Conservation (phyloP, 2,888 invertebrate genomes). For the Papilio elwesi region DNA sequence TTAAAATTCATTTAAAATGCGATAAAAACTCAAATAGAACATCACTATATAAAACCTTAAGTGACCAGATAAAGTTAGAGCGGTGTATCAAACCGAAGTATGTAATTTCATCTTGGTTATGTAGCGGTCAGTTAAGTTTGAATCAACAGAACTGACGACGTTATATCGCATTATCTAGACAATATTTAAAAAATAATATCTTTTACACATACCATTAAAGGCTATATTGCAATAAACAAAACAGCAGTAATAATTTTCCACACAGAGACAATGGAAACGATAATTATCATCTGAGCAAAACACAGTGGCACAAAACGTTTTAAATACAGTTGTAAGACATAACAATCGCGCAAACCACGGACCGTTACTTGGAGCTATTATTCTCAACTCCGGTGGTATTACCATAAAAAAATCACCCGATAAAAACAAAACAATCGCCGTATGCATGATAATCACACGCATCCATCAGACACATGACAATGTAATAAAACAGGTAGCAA, state of each 20-base stretch:
- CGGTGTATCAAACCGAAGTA: constrained; percentile 15
- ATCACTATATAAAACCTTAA: constrained; percentile 16
- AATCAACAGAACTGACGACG: constrained; percentile 13
- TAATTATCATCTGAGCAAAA: constrained; percentile 69
- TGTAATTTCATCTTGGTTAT: constrained; percentile 31
- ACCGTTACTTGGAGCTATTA: constrained; percentile 74
- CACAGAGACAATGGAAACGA: constrained; percentile 45
- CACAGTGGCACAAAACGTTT: constrained; percentile 72
- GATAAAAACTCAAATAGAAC: not conserved
- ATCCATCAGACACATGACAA: constrained; percentile 62
- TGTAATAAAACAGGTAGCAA: constrained; percentile 79
- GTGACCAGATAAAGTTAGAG: constrained; percentile 11
- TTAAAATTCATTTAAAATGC: not conserved
- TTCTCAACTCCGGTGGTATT: constrained; percentile 55
- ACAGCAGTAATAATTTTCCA: constrained; percentile 34
- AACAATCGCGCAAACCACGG: constrained; percentile 59
- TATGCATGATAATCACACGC: constrained; percentile 49
- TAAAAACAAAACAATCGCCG: constrained; percentile 48
- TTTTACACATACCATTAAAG: constrained; percentile 12
- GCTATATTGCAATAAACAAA: constrained; percentile 22
- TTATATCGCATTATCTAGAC: constrained; percentile 14
- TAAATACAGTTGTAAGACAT: constrained; percentile 63
- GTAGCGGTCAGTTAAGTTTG: constrained; percentile 31
- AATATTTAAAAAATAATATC: constrained; percentile 10
- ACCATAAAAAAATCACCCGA: constrained; percentile 58